Evolutionary conservation across 2,888 invertebrate species (phyloP), one percentile per base, ranked within the genome.

Genomic region (Pandemis heparana): DNA sequence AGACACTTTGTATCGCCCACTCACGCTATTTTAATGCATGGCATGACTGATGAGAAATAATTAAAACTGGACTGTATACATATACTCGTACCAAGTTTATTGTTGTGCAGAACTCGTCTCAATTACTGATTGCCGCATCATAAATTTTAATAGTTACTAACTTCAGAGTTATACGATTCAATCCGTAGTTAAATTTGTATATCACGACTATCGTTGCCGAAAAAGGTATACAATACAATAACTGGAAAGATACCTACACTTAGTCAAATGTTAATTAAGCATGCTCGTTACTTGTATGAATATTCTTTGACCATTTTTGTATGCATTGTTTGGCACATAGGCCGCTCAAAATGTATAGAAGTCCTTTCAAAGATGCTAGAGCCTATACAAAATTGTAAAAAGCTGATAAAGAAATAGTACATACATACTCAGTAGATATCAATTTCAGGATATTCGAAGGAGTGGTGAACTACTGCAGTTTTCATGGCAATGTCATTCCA

Each of bases 401-500:
- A 3, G n/a, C n/a, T 7, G 8, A 8, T 38, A 46, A 46, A 51
- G 5, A n/a, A 51, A 51, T 16, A 6, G n/a, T n/a, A n/a, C 0
- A 7, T 5, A n/a, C 41, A 16, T 23, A 18, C 46, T 51, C 32
- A 59, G 16, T 46, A 32, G 43, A 6, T 48, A 65, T 78, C 79
- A 16, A 77, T 90, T 89, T 69, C 92, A 98, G 98, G 87, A 87
- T 95, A 75, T 99, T 98, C 88, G 98, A 98, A 90, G 96, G 96
- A 76, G 94, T 98, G 69, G 97, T 97, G 5, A 95, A 96, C 77
- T 98, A 98, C 90, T 99, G 98, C 92, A 96, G 97, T 84, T 96
- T 96, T 79, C 98, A 97, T 91, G 97, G 97, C 80, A 97, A 97
- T 91, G 95, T 98, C 80, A 98, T 99, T 82, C 99, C 99, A 14